Conservation (phyloP, 2,888 invertebrate species). For the Pachycephus smyrnensis region DNA sequence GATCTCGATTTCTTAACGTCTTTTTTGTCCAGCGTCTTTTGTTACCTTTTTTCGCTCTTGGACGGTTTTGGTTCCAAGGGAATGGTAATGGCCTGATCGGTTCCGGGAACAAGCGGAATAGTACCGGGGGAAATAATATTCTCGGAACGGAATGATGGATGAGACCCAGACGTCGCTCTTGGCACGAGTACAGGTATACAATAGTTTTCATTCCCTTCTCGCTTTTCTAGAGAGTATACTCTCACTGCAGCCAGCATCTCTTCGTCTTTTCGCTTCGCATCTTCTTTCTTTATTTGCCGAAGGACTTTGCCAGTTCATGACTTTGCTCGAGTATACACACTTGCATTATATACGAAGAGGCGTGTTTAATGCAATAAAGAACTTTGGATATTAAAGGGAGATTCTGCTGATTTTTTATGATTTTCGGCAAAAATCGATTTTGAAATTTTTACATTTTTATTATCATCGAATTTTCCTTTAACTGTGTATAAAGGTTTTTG, state of each 20-base stretch:
- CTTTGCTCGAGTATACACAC: neutral
- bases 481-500: neutral
- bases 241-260: neutral
- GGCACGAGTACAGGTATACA: constrained; percentile 19
- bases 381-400: neutral
- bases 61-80: constrained; percentile 6
- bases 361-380: neutral
- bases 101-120: constrained; percentile 25
- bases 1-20: neutral
- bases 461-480: neutral
- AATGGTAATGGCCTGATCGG: constrained; percentile 31
- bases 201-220: neutral
- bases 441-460: too few species aligned
- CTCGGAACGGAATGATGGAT: constrained; percentile 24
- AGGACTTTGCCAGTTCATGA: neutral
- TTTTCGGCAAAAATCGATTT: too few species aligned
- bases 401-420: neutral
- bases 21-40: neutral
- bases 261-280: neutral
- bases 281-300: neutral
- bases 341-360: neutral
- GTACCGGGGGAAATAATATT: constrained; percentile 24
- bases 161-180: constrained; percentile 17
- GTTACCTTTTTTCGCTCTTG: neutral
- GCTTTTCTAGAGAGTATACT: neutral